Base-by-base conservation (phyloP, 2,797 vertebrate genomes). In the Jordanella pulchra region DNA sequence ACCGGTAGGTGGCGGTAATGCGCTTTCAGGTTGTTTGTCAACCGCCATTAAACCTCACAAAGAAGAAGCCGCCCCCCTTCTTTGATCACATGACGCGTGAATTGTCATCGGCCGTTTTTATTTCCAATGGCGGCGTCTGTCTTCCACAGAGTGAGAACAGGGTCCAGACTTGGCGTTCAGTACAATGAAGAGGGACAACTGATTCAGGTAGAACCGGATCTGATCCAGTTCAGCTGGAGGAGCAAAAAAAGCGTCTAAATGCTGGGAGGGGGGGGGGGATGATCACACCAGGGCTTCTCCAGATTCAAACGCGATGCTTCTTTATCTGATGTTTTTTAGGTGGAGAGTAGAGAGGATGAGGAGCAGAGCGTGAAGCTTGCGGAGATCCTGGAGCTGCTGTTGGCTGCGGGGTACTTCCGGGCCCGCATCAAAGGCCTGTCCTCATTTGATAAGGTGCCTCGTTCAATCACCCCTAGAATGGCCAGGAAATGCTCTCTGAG, bases 351-450 rank as follows among this genome's bases (percentile, higher is more conserved):
- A 79, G 97, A 99, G 89, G 98, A 99, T 92, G 98, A 99, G 78
- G 98, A 99, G 63, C 98, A 99, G 91, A 96, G 92, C 72, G 75
- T 97, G 58, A 99, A 99, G 78, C 81, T 99, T 86, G 78, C 93
- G 1, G 97, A 99, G 89, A 99, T 98, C 89, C 91, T 99, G 89
- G 98, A 99, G 86, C 94, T 99, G 4, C 92, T 99, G 90, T 93
- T 99, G 84, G 98, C 97, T 32, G 97, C 98, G 71, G 98, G 98
- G 7, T 99, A 99, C 92, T 99, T 99, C 87, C 90, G 98, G 78
- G 97, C 98, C 32, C 94, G 98, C 68, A 99, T 99, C 86, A 99
- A 99, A 88, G 98, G 98, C 1, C 89, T 99, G 35, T 97, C 97
- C 1, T 95, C 98, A 2, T 99, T 99, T 85, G 98, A 99, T 86